Conservation (phyloP, 2,888 invertebrate genomes). For the Abrostola tripartita region DNA sequence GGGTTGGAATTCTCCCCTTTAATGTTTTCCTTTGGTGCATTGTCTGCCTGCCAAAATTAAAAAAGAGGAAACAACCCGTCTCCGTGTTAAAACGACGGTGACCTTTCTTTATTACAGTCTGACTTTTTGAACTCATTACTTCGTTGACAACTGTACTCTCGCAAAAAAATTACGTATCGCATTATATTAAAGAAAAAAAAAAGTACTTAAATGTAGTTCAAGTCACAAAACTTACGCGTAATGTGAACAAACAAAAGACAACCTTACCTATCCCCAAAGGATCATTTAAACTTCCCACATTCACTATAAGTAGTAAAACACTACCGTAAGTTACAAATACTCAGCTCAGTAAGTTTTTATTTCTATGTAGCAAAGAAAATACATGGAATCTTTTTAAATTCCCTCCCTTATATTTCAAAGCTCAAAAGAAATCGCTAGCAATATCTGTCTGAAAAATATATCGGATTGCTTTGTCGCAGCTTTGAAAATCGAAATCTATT, state of each 20-base stretch:
- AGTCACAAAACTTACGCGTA: neutral
- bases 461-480: slow-evolving; percentile 89
- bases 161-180: neutral
- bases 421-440: slow-evolving; percentile 89
- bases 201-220: neutral
- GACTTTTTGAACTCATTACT: slow-evolving; percentile 52
- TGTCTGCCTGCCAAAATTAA: slow-evolving; percentile 86
- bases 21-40: slow-evolving; percentile 86
- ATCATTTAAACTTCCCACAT: slow-evolving; percentile 55
- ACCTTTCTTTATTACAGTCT: slow-evolving; percentile 67
- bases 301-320: slow-evolving; percentile 46
- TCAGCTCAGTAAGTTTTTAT: slow-evolving; percentile 54
- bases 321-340: slow-evolving; percentile 39
- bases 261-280: slow-evolving; percentile 29
- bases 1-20: slow-evolving; percentile 82
- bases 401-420: slow-evolving; percentile 88
- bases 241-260: slow-evolving; percentile 36
- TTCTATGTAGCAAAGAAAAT: slow-evolving; percentile 73
- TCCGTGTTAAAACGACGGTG: slow-evolving; percentile 74
- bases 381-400: slow-evolving; percentile 80
- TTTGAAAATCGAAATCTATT: slow-evolving; percentile 89
- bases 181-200: neutral
- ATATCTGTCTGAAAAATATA: slow-evolving; percentile 89
- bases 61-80: slow-evolving; percentile 82
- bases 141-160: slow-evolving; percentile 18